Conservation (phyloP, 2,797 vertebrate genomes). For the Choloepus didactylus region DNA sequence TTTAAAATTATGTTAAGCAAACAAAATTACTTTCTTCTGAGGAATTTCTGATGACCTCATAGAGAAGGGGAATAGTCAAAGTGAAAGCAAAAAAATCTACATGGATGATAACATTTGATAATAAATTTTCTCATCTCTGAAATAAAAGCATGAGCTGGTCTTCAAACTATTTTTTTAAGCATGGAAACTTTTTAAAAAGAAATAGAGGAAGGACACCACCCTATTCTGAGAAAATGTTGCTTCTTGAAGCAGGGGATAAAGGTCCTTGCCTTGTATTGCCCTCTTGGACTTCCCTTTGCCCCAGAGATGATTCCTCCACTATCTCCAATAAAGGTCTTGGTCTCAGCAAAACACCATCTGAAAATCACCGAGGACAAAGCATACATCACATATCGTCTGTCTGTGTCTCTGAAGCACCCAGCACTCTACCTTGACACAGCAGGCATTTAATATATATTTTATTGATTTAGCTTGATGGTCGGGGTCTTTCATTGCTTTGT, state of each 20-base stretch:
- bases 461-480: neutral
- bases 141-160: neutral
- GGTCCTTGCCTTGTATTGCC: accelerated
- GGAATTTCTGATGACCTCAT: neutral
- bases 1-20: slow-evolving; percentile 38
- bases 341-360: neutral
- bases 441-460: neutral
- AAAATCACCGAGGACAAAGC: neutral
- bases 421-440: neutral
- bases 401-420: neutral
- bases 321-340: neutral
- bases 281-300: neutral
- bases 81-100: neutral
- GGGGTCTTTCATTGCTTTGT: neutral
- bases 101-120: neutral
- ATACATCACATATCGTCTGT: no score
- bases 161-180: neutral
- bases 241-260: neutral
- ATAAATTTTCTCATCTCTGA: neutral
- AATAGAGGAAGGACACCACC: neutral
- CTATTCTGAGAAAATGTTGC: neutral
- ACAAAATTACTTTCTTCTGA: neutral
- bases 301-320: neutral
- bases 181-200: neutral
- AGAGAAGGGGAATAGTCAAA: neutral